A percentile compares a stretch with the other conserved stretches of the same genome.
These are phyloP conservation scores for Gyps fulvus DNA, from an alignment of 2,113 vertebrate genomes.

Conservation along the genomic window DNA sequence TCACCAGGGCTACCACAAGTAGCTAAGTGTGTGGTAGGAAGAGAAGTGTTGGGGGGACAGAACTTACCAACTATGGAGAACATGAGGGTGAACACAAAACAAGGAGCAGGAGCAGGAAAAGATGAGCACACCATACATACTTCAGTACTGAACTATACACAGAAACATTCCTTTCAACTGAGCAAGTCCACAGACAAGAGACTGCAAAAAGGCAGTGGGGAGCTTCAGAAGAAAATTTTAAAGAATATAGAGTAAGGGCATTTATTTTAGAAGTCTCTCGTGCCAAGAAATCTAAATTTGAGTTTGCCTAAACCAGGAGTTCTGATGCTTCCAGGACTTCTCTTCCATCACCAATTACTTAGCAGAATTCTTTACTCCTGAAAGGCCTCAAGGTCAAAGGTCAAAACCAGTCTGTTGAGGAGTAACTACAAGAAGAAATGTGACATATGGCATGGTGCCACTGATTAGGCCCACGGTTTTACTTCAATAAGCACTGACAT, in stretches of 20 bases:
- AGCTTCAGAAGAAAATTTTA: neutral
- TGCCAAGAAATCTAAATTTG: neutral
- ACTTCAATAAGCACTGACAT: constrained; percentile 46
- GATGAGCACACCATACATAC: neutral
- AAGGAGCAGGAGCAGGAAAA: neutral
- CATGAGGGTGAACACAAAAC: neutral
- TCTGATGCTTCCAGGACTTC: neutral
- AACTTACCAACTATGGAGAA: neutral
- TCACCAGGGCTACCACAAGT: neutral
- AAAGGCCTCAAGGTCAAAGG: constrained; percentile 13
- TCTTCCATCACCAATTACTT: neutral
- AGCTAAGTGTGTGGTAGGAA: neutral
- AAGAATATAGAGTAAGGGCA: neutral
- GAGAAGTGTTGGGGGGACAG: neutral
- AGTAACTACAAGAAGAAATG: neutral
- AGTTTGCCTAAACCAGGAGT: neutral
- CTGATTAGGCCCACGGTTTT: neutral
- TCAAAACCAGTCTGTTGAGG: neutral
- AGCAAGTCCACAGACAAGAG: neutral
- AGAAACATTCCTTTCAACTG: neutral
- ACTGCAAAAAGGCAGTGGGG: neutral
- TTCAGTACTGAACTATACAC: neutral
- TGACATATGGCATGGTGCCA: neutral
- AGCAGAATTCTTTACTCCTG: neutral
- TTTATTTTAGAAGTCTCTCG: neutral